Evolutionary conservation across 2,888 invertebrate species (phyloP).

Genomic region (Amphipyra tragopoginis): DNA sequence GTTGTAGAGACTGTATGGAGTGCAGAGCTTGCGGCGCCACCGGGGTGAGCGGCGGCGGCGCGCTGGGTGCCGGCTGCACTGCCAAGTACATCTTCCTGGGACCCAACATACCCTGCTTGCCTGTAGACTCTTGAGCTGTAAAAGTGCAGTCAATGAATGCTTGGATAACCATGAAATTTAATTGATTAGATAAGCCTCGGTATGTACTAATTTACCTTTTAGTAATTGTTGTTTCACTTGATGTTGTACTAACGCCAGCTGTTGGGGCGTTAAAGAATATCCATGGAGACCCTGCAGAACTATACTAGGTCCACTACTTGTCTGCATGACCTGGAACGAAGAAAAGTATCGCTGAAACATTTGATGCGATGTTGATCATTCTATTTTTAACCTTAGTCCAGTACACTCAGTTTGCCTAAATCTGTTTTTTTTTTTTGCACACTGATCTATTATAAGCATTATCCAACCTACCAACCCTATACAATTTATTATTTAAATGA

Average conservation of each 20-base stretch:
- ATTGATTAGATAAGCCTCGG: slow-evolving; percentile 22
- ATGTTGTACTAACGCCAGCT: slow-evolving; percentile 95
- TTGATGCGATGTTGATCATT: no score
- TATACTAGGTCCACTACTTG: slow-evolving; percentile 95
- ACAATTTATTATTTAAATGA: no score
- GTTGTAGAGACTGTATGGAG: slow-evolving; percentile 64
- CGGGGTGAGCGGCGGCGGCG: slow-evolving; percentile 72
- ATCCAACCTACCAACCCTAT: no score
- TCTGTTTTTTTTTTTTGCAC: no score
- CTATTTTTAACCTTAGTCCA: no score
- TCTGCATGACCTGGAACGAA: slow-evolving; percentile 92
- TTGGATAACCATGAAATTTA: slow-evolving; percentile 33
- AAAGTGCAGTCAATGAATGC: slow-evolving; percentile 62
- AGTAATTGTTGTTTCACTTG: slow-evolving; percentile 97
- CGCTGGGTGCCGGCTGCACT: slow-evolving; percentile 92
- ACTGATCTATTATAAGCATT: no score
- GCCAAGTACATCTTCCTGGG: slow-evolving; percentile 96
- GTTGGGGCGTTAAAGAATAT: slow-evolving; percentile 95
- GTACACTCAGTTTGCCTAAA: no score
- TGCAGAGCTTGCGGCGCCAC: slow-evolving; percentile 69
- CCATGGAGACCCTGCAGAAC: slow-evolving; percentile 96
- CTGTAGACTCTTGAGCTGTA: slow-evolving; percentile 95
- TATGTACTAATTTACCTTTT: slow-evolving; percentile 91
- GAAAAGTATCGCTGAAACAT: slow-evolving; percentile 1
- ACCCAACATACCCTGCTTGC: slow-evolving; percentile 95